A percentile compares a stretch with the other conserved stretches of the same genome.
Evolutionary conservation across 2,888 invertebrate species (phyloP).

Genomic region (Brachypalpus laphriformis): DNA sequence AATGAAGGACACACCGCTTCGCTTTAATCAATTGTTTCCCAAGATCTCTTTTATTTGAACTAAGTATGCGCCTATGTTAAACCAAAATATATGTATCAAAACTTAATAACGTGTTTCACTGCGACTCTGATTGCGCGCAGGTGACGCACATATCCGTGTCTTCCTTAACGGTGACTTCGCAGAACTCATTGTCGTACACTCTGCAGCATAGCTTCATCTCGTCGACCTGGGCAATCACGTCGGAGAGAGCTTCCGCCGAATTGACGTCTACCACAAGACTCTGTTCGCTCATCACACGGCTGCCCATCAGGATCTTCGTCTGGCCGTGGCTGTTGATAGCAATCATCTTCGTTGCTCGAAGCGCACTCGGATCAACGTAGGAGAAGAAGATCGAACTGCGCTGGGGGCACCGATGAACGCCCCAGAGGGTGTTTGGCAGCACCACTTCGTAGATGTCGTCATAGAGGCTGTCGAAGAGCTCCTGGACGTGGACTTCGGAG

Average conservation of each 20-base stretch:
- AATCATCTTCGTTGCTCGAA: slow-evolving; percentile 75
- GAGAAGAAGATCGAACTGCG: slow-evolving; percentile 75
- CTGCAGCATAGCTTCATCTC: slow-evolving; percentile 51
- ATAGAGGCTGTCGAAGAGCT: slow-evolving; percentile 75
- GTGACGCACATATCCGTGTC: neutral
- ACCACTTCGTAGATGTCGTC: slow-evolving; percentile 76
- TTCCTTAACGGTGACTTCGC: slow-evolving; percentile 58
- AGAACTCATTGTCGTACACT: slow-evolving; percentile 42
- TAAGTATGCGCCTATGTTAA: slow-evolving; percentile 31
- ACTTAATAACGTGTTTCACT: neutral
- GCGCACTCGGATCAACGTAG: slow-evolving; percentile 71
- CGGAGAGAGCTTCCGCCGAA: slow-evolving; percentile 57
- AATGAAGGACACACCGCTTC: neutral
- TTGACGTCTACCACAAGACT: slow-evolving; percentile 47
- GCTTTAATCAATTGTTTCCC: slow-evolving; percentile 15
- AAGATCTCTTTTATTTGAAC: slow-evolving; percentile 34
- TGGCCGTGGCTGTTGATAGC: slow-evolving; percentile 62
- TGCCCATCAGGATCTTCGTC: slow-evolving; percentile 61
- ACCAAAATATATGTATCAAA: slow-evolving; percentile 10
- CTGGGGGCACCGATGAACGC: slow-evolving; percentile 76
- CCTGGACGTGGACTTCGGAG: slow-evolving; percentile 19
- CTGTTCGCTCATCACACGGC: slow-evolving; percentile 58
- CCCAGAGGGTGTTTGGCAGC: slow-evolving; percentile 77
- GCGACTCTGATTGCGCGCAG: slow-evolving; percentile 10
- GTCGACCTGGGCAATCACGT: slow-evolving; percentile 67